Evolutionary conservation across 2,113 vertebrate species (phyloP).

Genomic region (Calypte anna): DNA sequence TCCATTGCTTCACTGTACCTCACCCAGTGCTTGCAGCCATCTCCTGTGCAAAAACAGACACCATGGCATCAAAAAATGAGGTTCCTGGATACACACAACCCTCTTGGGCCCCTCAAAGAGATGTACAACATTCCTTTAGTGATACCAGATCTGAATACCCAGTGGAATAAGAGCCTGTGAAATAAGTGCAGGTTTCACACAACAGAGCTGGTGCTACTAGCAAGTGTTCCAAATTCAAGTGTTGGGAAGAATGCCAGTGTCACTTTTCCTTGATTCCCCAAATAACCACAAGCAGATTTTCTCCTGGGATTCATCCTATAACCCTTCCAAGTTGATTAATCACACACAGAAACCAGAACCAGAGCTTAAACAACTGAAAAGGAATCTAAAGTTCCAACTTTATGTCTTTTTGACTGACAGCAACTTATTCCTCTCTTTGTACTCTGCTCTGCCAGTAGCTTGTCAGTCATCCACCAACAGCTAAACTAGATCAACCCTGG

Average conservation of each 20-base stretch:
- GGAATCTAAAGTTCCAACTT: neutral
- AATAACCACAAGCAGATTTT: neutral
- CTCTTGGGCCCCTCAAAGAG: neutral
- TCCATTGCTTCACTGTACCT: slow-evolving; percentile 92
- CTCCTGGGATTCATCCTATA: neutral
- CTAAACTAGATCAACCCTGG: neutral
- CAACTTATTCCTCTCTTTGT: neutral
- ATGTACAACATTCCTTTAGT: neutral
- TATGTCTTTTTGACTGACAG: neutral
- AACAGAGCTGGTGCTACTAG: neutral
- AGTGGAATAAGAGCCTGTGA: neutral
- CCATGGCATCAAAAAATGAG: neutral
- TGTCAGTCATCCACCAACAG: neutral
- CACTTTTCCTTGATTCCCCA: neutral
- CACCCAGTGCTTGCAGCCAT: slow-evolving; percentile 92
- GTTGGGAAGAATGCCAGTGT: neutral
- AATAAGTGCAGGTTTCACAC: neutral
- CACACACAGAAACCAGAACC: neutral
- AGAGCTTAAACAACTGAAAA: neutral
- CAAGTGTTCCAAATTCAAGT: neutral
- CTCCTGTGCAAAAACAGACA: slow-evolving; percentile 71
- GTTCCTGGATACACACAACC: neutral
- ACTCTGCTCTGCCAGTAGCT: neutral
- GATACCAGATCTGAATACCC: neutral
- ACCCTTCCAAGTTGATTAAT: neutral